Evolutionary conservation across 1,140 invertebrate species (phyloP).

Genomic region (Archegozetes longisetosus): DNA sequence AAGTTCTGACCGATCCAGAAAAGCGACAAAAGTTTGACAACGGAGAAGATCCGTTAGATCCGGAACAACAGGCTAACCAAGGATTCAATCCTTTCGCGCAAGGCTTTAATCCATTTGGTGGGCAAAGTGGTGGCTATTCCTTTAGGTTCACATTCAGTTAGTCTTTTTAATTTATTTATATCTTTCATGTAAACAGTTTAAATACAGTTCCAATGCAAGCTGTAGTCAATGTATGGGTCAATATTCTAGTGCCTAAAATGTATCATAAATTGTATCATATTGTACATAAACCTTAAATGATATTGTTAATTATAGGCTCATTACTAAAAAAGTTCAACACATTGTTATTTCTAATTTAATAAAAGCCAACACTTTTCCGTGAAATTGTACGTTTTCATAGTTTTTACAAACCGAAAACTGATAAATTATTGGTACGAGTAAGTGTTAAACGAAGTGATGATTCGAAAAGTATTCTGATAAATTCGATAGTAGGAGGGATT

Average conservation of each 20-base stretch:
- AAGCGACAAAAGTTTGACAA: constrained; percentile 82
- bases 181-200: neutral
- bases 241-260: neutral
- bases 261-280: too few relatives aligned
- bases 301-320: too few relatives aligned
- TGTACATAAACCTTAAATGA: too few relatives aligned
- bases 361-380: too few relatives aligned
- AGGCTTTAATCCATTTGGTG: constrained; percentile 15
- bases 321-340: too few relatives aligned
- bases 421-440: too few relatives aligned
- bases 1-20: constrained; percentile 68
- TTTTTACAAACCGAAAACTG: too few relatives aligned
- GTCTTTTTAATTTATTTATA: neutral
- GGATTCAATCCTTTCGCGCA: constrained; percentile 20
- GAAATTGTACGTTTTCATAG: too few relatives aligned
- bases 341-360: too few relatives aligned
- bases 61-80: constrained; percentile 50
- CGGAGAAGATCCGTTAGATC: constrained; percentile 93
- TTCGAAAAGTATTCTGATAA: too few relatives aligned
- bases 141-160: constrained; percentile 10
- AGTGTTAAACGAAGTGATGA: too few relatives aligned
- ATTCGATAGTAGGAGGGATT: too few relatives aligned
- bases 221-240: neutral
- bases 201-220: neutral
- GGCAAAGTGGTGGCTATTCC: neutral